Conservation (phyloP, 2,113 vertebrate genomes). For the Egretta garzetta region DNA sequence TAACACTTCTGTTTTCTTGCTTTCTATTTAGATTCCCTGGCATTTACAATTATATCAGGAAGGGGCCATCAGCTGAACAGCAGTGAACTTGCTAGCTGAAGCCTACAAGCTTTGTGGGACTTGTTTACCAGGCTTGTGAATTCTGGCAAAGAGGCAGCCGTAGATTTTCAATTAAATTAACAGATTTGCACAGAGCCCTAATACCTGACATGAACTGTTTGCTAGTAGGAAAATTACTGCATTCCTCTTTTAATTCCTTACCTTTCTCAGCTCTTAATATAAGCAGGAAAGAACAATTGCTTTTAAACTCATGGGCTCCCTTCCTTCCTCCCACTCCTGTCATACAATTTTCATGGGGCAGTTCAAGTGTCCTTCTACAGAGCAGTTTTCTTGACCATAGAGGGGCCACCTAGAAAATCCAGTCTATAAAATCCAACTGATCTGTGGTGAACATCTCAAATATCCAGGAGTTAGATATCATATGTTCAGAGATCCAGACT, state of each 20-base stretch:
- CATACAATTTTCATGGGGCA: not conserved
- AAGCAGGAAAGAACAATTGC: not conserved
- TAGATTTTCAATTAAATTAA: conserved; percentile 14
- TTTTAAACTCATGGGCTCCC: not conserved
- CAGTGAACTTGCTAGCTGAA: not conserved
- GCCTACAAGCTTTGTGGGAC: not conserved
- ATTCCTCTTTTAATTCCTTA: not conserved
- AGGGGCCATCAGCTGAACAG: not conserved
- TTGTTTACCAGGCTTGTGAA: conserved; percentile 1
- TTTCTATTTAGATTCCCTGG: not conserved
- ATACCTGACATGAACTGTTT: not conserved
- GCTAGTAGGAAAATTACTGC: not conserved
- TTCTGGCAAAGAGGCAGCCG: not conserved
- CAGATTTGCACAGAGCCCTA: not conserved
- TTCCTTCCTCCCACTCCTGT: not conserved
- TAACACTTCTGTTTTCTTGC: not conserved
- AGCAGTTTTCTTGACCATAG: not conserved
- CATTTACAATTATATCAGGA: not conserved
- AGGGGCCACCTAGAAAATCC: not conserved
- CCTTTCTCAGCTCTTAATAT: not conserved
- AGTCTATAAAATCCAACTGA: not conserved
- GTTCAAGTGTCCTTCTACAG: not conserved
- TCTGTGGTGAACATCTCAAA: not conserved
- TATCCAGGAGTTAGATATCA: not conserved
- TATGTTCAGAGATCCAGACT: not conserved